Base-by-base conservation (phyloP, 2,797 vertebrate genomes). In the Leptatherina wallacei region DNA sequence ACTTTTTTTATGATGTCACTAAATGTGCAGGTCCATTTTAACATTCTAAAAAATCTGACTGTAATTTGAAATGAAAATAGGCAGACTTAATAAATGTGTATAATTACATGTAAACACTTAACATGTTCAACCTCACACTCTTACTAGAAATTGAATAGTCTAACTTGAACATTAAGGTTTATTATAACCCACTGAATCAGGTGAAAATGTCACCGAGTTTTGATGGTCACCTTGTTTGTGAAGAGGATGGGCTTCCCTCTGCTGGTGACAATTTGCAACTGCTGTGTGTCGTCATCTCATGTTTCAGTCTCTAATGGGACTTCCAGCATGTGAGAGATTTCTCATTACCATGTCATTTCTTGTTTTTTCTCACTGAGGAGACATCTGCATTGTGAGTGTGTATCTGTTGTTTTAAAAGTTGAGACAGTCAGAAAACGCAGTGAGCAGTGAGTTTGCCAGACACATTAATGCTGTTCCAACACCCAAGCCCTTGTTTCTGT, bases 201-300 rank as follows among this genome's bases (percentile, higher is more conserved):
- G 49, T 47, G 47, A 55, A 65, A 49, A 29, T 67, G 24, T 83
- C 78, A 78, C 65, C 75, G 38, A 49, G 65, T 75, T 29, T 62
- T 67, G 58, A 7, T 33, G 57, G 29, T 4, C 40, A 51, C 42
- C 60, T 65, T 75, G 69, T 72, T 73, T 61, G 36, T 63, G 57
- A 61, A 62, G 63, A 65, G 38, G 61, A 61, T 68, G 56, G 42
- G 72, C 68, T 70, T 63, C 84, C 84, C 81, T 72, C 86, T 88
- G 65, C 85, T 90, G 86, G 85, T 40, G 57, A 77, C 29, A 76
- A 32, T 55, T 3, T 57, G 44, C 62, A 52, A 79, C 71, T 86
- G 72, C 77, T 73, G 71, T 59, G 55, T 32, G 60, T 65, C 74
- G 60, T 69, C 51, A 58, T 78, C 54, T 79, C 63, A 67, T 32